Percentiles rank a stretch among this genome's conserved stretches.
phyloP scores from a whole-genome alignment of 2,797 vertebrate species.

The Meda fulgida region DNA sequence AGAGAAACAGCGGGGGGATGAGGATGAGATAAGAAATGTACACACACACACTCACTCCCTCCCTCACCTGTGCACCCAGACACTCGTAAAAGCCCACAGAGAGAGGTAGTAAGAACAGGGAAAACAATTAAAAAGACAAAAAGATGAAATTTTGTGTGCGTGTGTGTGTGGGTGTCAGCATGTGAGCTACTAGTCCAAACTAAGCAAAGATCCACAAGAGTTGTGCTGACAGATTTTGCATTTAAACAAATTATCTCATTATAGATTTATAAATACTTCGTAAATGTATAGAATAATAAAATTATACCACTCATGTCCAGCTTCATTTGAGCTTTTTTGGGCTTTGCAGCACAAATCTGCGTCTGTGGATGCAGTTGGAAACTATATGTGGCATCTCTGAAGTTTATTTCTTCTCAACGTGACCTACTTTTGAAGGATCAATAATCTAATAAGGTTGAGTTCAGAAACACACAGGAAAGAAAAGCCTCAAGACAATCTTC shows the following conservation, averaged over 20 bases:
- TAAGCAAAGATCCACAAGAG: background rate
- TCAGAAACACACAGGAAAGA: conserved; percentile 38
- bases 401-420: conserved; percentile 9
- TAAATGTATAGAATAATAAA: background rate
- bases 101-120: conserved; percentile 63
- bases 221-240: background rate
- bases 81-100: conserved; percentile 39
- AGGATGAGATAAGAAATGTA: conserved; percentile 56
- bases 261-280: background rate
- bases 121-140: conserved; percentile 39
- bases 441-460: conserved; percentile 49
- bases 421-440: conserved; percentile 53
- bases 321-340: background rate
- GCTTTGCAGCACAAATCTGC: background rate
- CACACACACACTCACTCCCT: background rate
- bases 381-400: background rate
- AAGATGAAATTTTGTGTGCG: conserved; percentile 1
- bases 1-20: conserved; percentile 60
- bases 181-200: background rate
- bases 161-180: background rate
- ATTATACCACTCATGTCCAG: background rate
- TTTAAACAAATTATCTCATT: background rate
- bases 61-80: conserved; percentile 21
- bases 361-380: background rate
- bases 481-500: conserved; percentile 19